Base-by-base conservation (phyloP, 2,888 invertebrate genomes). In the Deilephila porcellus region DNA sequence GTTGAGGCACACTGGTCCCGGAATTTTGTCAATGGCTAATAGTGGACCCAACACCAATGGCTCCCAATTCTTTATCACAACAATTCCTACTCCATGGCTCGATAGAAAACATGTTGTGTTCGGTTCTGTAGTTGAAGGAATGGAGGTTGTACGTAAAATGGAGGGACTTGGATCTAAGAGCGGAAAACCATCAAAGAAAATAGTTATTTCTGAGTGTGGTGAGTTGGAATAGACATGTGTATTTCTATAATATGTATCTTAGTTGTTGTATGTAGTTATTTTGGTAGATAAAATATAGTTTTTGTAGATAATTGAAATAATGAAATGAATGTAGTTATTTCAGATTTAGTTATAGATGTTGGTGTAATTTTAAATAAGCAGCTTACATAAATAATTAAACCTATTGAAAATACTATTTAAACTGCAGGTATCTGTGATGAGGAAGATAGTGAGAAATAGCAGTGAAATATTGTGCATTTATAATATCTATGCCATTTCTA, bases 11-110 rank as follows among this genome's bases (percentile, higher is more conserved):
- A 97, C 97, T 74, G 97, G 97, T 76, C 96, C 98, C 76, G 99
- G 99, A 86, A 96, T 97, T 75, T 93, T 99, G 86, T 99, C 99
- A 8, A 99, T 99, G 99, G 99, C 99, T 74, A 99, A 99, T 91
- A 97, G 98, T 85, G 99, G 99, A 32, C 97, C 98, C 45, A 97
- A 98, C 89, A 99, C 99, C 78, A 99, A 99, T 91, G 99, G 99
- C 73, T 98, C 98, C 76, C 99, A 99, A 92, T 99, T 99, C 95
- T 99, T 99, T 92, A 97, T 99, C 83, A 98, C 98, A 78, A 98
- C 98, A 78, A 97, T 97, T 60, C 97, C 98, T 89, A 99, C 99
- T 67, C 95, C 97, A 70, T 99, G 99, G 99, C 95, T 99, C 86
- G 98, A 99, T 86, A 97, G 97, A 87, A 98, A 98, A 92, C 99